Percentiles rank a stretch among this genome's conserved stretches.
These are phyloP conservation scores for Maniola hyperantus DNA, from an alignment of 2,888 invertebrate genomes.

Conservation along the genomic window DNA sequence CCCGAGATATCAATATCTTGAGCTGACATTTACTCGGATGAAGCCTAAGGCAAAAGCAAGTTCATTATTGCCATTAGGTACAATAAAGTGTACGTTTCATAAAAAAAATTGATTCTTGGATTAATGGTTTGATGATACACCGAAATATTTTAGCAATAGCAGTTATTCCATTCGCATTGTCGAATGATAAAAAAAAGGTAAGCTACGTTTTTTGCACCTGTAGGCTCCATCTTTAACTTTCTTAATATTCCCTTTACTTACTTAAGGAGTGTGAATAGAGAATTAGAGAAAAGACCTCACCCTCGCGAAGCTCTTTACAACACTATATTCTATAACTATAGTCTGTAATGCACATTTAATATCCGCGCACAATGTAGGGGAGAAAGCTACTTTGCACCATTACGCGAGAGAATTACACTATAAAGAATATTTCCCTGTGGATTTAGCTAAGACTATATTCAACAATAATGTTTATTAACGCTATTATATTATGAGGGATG, in stretches of 20 bases:
- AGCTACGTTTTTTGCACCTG: not conserved
- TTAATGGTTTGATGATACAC: too few relatives aligned
- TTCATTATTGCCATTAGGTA: too few relatives aligned
- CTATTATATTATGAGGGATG: not conserved
- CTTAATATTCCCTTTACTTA: conserved; percentile 9
- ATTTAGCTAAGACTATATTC: conserved; percentile 9
- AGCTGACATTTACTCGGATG: too few relatives aligned
- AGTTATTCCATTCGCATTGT: too few relatives aligned
- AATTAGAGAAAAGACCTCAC: conserved; percentile 10
- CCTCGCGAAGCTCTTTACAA: conserved; percentile 6
- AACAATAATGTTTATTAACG: conserved; percentile 2
- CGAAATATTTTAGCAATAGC: not conserved
- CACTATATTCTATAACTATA: too few relatives aligned
- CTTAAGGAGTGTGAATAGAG: conserved; percentile 6
- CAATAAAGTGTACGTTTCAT: too few relatives aligned
- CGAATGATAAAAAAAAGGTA: too few relatives aligned
- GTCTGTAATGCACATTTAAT: conserved; percentile 25
- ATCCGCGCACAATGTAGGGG: conserved; percentile 19
- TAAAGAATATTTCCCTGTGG: conserved; percentile 24
- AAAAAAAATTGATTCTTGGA: too few relatives aligned
- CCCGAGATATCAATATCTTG: too few relatives aligned
- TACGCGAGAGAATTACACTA: conserved; percentile 19
- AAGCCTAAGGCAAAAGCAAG: too few relatives aligned
- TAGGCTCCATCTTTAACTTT: not conserved
- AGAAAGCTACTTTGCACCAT: conserved; percentile 25